A percentile compares a stretch with the other conserved stretches of the same genome.
Evolutionary conservation across 53 echinoderm and acorn worm genomes (phyloP).

Genomic region (Luidia sarsii): DNA sequence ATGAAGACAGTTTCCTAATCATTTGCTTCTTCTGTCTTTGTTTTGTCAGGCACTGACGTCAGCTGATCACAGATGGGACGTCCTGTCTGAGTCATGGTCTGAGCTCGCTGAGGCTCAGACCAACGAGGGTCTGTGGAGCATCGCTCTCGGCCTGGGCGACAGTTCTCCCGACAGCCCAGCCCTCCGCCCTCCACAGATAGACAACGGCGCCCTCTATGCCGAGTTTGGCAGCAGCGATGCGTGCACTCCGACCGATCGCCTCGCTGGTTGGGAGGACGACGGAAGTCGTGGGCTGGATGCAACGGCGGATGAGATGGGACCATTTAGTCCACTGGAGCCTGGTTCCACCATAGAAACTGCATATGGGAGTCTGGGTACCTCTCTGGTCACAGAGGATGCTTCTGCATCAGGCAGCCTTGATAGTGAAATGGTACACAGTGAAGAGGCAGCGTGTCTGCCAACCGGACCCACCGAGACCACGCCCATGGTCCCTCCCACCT

Average conservation of each 20-base stretch:
- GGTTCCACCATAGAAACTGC: not conserved
- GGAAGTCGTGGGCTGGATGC: not conserved
- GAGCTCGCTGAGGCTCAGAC: not conserved
- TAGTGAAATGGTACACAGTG: not conserved
- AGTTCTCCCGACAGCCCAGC: not conserved
- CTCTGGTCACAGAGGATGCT: not conserved
- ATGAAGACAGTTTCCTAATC: too few relatives aligned
- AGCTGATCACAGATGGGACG: too few relatives aligned
- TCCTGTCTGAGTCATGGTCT: not conserved
- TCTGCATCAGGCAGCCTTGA: too few relatives aligned
- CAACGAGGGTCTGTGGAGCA: slow-evolving; percentile 29
- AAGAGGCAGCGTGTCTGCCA: not conserved
- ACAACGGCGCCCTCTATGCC: not conserved
- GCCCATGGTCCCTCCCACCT: slow-evolving; percentile 11
- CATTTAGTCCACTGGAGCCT: not conserved
- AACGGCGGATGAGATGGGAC: not conserved
- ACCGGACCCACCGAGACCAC: slow-evolving; percentile 37
- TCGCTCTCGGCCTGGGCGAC: slow-evolving; percentile 37
- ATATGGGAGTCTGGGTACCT: not conserved
- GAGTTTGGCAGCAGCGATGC: not conserved
- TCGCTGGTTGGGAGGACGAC: too few relatives aligned
- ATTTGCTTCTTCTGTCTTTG: too few relatives aligned
- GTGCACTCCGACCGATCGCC: not conserved
- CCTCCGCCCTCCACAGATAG: not conserved
- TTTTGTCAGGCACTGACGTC: too few relatives aligned